A percentile compares a stretch with the other conserved stretches of the same genome.
Evolutionary conservation across 2,113 vertebrate genomes (phyloP).

Genomic region (Prionailurus viverrinus): DNA sequence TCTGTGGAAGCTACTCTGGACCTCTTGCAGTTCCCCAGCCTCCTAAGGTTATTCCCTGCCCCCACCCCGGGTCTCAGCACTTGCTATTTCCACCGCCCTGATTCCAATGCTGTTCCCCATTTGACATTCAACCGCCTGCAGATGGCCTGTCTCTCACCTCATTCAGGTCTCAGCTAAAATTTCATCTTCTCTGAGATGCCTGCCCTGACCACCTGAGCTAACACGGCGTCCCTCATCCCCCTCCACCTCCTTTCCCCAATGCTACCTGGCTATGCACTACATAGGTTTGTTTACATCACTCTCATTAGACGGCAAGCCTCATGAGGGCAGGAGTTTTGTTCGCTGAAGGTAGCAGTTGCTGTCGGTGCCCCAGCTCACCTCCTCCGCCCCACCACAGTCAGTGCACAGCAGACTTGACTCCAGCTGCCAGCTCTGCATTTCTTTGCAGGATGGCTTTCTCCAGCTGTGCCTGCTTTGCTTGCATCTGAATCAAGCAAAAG

Average conservation of each 20-base stretch:
- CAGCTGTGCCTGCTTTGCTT: neutral
- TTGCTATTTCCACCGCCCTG: neutral
- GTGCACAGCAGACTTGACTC: neutral
- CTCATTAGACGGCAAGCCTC: neutral
- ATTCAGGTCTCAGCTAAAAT: neutral
- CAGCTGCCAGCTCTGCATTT: neutral
- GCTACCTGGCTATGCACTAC: accelerated
- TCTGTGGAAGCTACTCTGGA: neutral
- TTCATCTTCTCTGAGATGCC: neutral
- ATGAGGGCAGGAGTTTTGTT: neutral
- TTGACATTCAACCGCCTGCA: neutral
- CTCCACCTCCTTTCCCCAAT: neutral
- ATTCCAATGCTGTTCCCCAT: neutral
- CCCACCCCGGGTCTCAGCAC: accelerated
- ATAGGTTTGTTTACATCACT: neutral
- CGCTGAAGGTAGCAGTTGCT: neutral
- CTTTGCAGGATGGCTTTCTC: neutral
- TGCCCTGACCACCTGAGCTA: neutral
- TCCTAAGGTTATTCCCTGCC: neutral
- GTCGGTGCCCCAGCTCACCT: neutral
- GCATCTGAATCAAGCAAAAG: neutral
- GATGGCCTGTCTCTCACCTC: neutral
- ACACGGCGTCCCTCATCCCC: accelerated
- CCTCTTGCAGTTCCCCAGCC: neutral
- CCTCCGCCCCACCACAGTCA: neutral